Evolutionary conservation across 2,113 vertebrate species (phyloP).

Genomic region (Lasiurus cinereus): DNA sequence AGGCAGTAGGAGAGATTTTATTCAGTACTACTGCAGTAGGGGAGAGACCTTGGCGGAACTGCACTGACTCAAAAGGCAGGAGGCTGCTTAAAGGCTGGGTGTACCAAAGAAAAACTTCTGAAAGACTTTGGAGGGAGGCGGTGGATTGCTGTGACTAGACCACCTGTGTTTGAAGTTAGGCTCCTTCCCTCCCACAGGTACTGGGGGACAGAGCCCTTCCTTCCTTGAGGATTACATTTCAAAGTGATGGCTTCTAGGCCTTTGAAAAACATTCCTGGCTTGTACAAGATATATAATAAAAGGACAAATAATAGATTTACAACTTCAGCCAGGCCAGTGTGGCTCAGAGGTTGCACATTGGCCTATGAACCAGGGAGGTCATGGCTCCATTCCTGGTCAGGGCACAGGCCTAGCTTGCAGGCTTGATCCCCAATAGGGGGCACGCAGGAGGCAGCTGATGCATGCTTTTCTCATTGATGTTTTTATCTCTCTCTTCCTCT

Average conservation of each 20-base stretch:
- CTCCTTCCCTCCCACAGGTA: neutral
- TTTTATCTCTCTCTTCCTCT: too few species aligned
- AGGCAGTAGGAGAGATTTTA: neutral
- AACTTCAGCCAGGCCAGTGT: neutral
- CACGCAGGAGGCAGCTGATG: too few species aligned
- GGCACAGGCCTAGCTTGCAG: too few species aligned
- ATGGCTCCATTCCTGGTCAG: too few species aligned
- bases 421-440: too few species aligned
- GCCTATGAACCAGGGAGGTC: too few species aligned
- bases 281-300: neutral
- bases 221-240: neutral
- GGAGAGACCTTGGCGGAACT: neutral
- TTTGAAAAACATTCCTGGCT: slow-evolving; percentile 11
- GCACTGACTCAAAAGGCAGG: neutral
- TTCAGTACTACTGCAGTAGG: neutral
- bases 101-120: neutral
- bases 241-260: neutral
- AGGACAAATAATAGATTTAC: neutral
- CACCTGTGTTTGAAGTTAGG: neutral
- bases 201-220: neutral
- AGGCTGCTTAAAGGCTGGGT: neutral
- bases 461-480: too few species aligned
- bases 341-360: too few species aligned
- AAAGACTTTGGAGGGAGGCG: too few species aligned
- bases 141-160: neutral